Base-by-base conservation (phyloP, 1,140 invertebrate genomes). In the Drosophila rhopaloa region DNA sequence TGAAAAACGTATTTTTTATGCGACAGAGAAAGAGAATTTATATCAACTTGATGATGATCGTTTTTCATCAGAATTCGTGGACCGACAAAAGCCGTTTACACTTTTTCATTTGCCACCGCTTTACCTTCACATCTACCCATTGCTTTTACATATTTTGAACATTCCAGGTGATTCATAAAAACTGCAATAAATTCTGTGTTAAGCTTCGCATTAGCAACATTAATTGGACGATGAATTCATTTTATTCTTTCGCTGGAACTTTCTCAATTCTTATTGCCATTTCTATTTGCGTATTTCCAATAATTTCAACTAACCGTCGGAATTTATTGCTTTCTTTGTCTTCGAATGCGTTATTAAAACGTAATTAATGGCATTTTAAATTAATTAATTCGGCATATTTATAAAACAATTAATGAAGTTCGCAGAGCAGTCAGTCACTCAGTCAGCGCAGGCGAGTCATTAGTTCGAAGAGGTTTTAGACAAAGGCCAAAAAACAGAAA, bases 321-420 rank as follows among this genome's bases (percentile, higher is more conserved):
- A 62, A 71, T 79, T 62, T 51, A 79, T 88, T 67, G 67, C 83
- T 88, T 86, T 88, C 79, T 83, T 89, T 88, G 79, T 83, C 70
- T 68, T 57, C 61, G 78, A 65, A 88, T 78, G 67, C 81, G 83
- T 83, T 86, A 86, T 86, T 86, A 86, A 86, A 86, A 47, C 74
- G 71, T 88, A 86, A 86, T 86, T 86, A 86, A 86, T 86, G 81
- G 71, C 76, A 86, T 83, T 88, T 86, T 86, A 86, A 86, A 83
- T 86, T 83, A 86, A 86, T 86, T 86, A 86, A 86, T 88, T 79
- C 76, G 78, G 83, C 83, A 86, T 86, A 86, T 83, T 86, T 86
- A 86, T 86, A 83, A 86, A 79, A 86, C 83, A 86, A 86, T 86
- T 86, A 86, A 86, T 79, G 76, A 86, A 86, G 76, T 88, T 76